These are phyloP conservation scores for Callithrix jacchus DNA, from an alignment of 2,113 vertebrate species.

Conservation along the genomic window DNA sequence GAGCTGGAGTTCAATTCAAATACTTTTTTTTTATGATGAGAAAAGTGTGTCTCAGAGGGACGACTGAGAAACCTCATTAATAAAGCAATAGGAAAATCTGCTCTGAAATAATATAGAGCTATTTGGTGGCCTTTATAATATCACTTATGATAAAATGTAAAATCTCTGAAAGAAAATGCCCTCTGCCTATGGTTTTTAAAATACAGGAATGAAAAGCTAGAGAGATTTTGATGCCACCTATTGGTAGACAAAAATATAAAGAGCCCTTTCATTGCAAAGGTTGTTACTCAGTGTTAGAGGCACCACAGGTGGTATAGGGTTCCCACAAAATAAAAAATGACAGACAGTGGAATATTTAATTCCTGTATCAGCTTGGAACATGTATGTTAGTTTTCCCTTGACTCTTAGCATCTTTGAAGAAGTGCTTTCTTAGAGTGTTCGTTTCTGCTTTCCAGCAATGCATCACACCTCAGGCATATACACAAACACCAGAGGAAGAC, in stretches of 20 bases:
- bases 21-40: background rate
- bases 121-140: background rate
- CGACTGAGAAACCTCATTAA: background rate
- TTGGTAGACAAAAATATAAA: constrained; percentile 72
- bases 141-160: background rate
- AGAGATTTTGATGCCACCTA: constrained; percentile 83
- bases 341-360: background rate
- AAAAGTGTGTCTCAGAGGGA: background rate
- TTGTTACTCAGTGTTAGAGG: background rate
- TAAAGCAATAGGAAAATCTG: background rate
- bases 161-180: constrained; percentile 23
- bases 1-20: background rate
- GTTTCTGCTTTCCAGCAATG: constrained; percentile 52
- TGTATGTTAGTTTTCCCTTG: background rate
- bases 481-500: constrained; percentile 45
- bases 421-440: background rate
- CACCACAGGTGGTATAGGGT: background rate
- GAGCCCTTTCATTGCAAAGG: background rate
- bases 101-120: background rate
- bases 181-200: background rate
- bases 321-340: too few species aligned
- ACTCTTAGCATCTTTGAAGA: background rate
- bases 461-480: background rate
- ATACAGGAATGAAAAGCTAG: constrained; percentile 2
- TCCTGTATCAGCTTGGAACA: background rate